Percentiles rank a stretch among this genome's conserved stretches.
Evolutionary conservation across 2,797 vertebrate genomes (phyloP).

Genomic region (Tinamus major): DNA sequence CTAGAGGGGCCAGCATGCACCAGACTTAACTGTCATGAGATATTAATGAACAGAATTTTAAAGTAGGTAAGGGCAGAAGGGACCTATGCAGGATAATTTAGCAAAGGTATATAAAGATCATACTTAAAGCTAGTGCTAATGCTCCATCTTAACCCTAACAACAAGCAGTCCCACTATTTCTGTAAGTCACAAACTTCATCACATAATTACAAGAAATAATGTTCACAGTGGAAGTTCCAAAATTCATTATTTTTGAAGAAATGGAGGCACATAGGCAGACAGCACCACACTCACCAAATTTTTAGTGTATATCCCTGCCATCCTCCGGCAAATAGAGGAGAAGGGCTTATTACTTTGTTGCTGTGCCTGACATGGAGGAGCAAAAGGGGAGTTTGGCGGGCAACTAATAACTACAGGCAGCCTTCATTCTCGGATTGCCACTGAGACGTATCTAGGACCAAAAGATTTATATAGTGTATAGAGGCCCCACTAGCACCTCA

Average conservation of each 20-base stretch:
- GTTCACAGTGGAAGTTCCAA: accelerated
- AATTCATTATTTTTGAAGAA: not conserved
- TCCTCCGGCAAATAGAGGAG: not conserved
- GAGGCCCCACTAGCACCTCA: not conserved
- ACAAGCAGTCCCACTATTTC: not conserved
- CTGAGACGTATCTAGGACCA: not conserved
- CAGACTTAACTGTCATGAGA: not conserved
- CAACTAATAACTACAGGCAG: accelerated
- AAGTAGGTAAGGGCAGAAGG: not conserved
- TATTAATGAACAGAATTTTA: not conserved
- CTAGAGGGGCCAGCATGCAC: not conserved
- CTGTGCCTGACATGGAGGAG: accelerated
- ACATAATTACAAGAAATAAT: not conserved
- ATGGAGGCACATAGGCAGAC: not conserved
- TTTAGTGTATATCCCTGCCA: accelerated
- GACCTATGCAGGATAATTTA: not conserved
- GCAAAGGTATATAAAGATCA: not conserved
- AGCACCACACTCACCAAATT: accelerated
- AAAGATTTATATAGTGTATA: not conserved
- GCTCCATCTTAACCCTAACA: not conserved
- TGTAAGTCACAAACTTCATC: not conserved
- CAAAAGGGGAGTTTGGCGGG: not conserved
- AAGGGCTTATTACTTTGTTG: accelerated
- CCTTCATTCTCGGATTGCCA: not conserved
- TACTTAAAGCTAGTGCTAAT: not conserved